Conservation (phyloP, 2,888 invertebrate species). For the Drosophila picticornis region DNA sequence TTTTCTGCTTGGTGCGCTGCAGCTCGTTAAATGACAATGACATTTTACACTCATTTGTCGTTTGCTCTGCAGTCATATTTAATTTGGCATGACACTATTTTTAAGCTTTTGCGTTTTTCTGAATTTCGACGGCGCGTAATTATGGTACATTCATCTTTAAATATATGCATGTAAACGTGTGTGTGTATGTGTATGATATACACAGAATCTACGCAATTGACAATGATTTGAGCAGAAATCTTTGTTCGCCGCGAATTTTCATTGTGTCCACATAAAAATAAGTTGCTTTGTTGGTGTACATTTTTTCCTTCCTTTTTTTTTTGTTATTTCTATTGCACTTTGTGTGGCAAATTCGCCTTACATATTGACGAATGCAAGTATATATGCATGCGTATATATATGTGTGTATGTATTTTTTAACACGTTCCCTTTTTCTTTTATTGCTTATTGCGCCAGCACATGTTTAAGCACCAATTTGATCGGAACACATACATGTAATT, state of each 20-base stretch:
- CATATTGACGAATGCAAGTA: conserved; percentile 47
- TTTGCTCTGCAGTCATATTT: conserved; percentile 25
- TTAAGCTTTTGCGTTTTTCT: conserved; percentile 45
- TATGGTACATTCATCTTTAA: conserved; percentile 59
- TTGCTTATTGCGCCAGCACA: conserved; percentile 10
- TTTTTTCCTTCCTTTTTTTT: conserved; percentile 24
- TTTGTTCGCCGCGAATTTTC: conserved; percentile 55
- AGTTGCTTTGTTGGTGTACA: conserved; percentile 36
- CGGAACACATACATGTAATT: conserved; percentile 49
- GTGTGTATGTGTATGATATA: conserved; percentile 30
- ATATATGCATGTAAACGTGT: conserved; percentile 23
- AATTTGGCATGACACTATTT: conserved; percentile 56
- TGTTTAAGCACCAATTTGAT: conserved; percentile 13
- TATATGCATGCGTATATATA: conserved; percentile 16
- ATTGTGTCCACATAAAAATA: conserved; percentile 53
- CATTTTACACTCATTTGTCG: conserved; percentile 19
- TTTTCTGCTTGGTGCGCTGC: neutral
- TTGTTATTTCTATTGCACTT: conserved; percentile 50
- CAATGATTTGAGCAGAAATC: conserved; percentile 53
- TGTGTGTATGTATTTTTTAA: conserved; percentile 20
- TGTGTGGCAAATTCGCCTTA: conserved; percentile 34
- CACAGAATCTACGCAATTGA: conserved; percentile 65
- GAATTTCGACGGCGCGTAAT: conserved; percentile 55
- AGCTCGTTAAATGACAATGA: conserved; percentile 39
- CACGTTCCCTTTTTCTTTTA: conserved; percentile 42